Evolutionary conservation across 2,888 invertebrate genomes (phyloP), one percentile per base, ranked within the genome.

Genomic region (Drosophila cognata): DNA sequence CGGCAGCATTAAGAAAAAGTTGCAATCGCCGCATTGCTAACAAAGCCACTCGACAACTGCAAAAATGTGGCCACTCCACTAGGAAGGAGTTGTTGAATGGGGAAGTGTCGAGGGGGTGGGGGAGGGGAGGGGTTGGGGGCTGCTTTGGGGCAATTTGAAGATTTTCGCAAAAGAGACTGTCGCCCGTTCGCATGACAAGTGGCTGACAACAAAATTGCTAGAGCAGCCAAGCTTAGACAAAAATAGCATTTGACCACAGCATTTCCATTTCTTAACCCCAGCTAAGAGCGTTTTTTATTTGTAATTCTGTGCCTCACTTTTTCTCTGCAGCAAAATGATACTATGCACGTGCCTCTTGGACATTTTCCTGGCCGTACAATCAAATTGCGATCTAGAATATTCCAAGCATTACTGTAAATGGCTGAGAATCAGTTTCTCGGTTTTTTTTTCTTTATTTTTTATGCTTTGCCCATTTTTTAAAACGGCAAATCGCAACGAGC

Each of bases 11-110:
- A 46, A 77, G 85, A 82, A 85, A 80, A 84, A 87, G 84, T 81
- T 84, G 77, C 65, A 81, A 84, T 74, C 76, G 84, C 71, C 68
- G 75, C 75, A 79, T 70, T 75, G 71, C 82, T 80, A 74, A 80
- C 80, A 79, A 85, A 82, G 82, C 89, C 89, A 89, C 84, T 84
- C 84, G 84, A 84, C 88, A 76, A 89, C 82, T 84, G 88, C 75
- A 89, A 87, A 87, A 87, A 78, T 84, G 87, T 84, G 89, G 81
- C 75, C 71, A 74, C 66, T 61, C 69, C 50, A 41, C 50, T 41
- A 63, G 61, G 57, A 66, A 60, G 69, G 57, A 71, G 57, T 56
- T 13, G 31, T 46, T 35, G 41, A 33, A 33, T 48, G 29, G 25
- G 10, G 10, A 10, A 41, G 72, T n/a, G 74, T 35, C 5, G 7